A percentile compares a stretch with the other conserved stretches of the same genome.
phyloP scores from a whole-genome alignment of 2,888 invertebrate species.

The Hedya salicella region DNA sequence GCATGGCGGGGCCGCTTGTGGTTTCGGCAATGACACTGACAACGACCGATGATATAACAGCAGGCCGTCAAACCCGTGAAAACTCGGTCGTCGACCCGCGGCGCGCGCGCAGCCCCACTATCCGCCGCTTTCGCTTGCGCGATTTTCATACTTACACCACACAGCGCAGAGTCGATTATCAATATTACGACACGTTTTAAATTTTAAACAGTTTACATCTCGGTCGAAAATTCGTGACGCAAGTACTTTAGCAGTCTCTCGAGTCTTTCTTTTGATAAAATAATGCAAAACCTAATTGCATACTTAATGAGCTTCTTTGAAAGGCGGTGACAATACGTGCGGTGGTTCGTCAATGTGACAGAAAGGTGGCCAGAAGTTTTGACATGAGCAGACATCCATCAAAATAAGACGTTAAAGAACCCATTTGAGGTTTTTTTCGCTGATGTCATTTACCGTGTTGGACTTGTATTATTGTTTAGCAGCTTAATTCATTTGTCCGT shows the following conservation, averaged over 20 bases:
- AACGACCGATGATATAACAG: conserved; percentile 83
- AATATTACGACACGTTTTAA: conserved; percentile 52
- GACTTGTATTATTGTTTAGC: conserved; percentile 26
- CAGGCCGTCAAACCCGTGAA: conserved; percentile 85
- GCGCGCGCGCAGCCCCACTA: conserved; percentile 66
- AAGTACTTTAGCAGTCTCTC: conserved; percentile 56
- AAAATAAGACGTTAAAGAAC: conserved; percentile 37
- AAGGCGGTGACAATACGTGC: conserved; percentile 40
- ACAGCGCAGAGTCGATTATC: conserved; percentile 70
- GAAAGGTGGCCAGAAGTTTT: conserved; percentile 33
- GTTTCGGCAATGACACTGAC: conserved; percentile 86
- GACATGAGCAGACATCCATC: conserved; percentile 35
- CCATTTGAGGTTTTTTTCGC: conserved; percentile 38
- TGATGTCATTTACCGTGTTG: conserved; percentile 30
- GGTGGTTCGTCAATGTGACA: conserved; percentile 35
- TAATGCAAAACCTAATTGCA: conserved; percentile 49
- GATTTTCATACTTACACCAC: conserved; percentile 70
- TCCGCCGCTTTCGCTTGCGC: conserved; percentile 73
- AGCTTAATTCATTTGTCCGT: conserved; percentile 33
- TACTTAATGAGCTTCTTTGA: conserved; percentile 49
- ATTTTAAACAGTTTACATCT: conserved; percentile 68
- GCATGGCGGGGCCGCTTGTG: conserved; percentile 60
- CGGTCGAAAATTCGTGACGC: conserved; percentile 61
- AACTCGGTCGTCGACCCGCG: conserved; percentile 84
- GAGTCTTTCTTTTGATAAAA: conserved; percentile 50